phyloP scores from a whole-genome alignment of 92 coral and sea anemone genomes.

The Epizoanthus scotinus region DNA sequence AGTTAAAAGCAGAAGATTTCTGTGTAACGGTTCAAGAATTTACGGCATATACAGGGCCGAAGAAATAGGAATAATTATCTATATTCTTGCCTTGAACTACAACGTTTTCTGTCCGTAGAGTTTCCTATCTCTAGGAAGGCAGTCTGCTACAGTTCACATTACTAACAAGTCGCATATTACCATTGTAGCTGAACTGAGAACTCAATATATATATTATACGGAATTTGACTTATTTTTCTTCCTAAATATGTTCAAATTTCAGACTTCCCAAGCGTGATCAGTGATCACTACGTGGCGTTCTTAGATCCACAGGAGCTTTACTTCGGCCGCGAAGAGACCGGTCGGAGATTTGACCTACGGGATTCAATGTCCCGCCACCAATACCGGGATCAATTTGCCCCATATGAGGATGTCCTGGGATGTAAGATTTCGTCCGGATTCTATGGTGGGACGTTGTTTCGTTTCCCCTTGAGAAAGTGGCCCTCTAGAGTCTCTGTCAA shows the following conservation, averaged over 20 bases:
- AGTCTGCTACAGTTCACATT: too few species aligned
- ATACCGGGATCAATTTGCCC: slow-evolving; percentile 87
- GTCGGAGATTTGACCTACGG: slow-evolving; percentile 76
- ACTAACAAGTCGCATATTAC: not conserved
- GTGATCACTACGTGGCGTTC: slow-evolving; percentile 80
- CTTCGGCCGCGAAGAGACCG: slow-evolving; percentile 87
- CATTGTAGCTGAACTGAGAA: not conserved
- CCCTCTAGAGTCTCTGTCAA: slow-evolving; percentile 88
- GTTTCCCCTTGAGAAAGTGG: slow-evolving; percentile 92
- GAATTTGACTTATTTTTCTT: not conserved
- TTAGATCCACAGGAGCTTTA: slow-evolving; percentile 94
- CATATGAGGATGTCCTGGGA: slow-evolving; percentile 81
- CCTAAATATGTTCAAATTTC: not conserved
- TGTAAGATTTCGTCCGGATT: slow-evolving; percentile 77
- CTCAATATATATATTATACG: too few species aligned
- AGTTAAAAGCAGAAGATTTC: too few species aligned
- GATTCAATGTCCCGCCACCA: slow-evolving; percentile 61
- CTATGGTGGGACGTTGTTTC: slow-evolving; percentile 85
- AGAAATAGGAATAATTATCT: too few species aligned
- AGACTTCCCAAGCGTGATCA: slow-evolving; percentile 95
- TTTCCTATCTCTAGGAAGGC: too few species aligned
- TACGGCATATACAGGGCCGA: too few species aligned
- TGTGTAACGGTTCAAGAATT: too few species aligned
- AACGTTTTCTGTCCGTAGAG: too few species aligned
- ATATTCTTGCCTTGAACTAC: too few species aligned